Conservation (phyloP, 2,113 vertebrate species). For the Peromyscus polionotus region DNA sequence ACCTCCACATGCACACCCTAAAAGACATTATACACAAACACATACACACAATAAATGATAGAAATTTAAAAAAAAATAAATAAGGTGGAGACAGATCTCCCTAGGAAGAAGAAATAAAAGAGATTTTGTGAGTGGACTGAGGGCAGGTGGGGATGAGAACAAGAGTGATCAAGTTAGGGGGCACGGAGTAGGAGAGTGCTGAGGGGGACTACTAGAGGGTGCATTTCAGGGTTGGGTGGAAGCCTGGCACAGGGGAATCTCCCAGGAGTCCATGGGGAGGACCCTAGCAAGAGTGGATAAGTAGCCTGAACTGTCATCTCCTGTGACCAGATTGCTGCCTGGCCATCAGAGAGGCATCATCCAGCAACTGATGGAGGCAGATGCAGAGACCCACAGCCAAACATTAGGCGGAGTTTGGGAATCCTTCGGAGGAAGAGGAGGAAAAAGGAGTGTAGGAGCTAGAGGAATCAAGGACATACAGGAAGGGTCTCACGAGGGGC, state of each 20-base stretch:
- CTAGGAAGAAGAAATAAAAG: neutral
- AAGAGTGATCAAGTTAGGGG: neutral
- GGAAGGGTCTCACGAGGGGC: neutral
- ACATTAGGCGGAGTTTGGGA: neutral
- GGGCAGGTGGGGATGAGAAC: neutral
- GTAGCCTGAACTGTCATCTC: neutral
- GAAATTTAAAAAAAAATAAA: neutral
- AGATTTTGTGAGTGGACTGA: neutral
- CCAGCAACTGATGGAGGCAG: neutral
- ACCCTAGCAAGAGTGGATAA: neutral
- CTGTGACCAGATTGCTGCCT: neutral
- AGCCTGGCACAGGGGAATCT: neutral
- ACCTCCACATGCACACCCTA: neutral
- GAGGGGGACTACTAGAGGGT: no score
- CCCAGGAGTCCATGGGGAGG: no score
- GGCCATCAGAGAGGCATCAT: neutral
- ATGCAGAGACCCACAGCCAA: neutral
- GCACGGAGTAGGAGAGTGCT: neutral
- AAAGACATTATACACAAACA: neutral
- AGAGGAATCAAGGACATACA: neutral
- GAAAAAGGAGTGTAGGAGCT: neutral
- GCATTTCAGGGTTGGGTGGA: neutral
- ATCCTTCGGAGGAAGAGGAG: neutral
- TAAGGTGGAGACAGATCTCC: neutral
- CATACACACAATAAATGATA: neutral